Base-by-base conservation (phyloP, 1,140 invertebrate genomes). In the Zaprionus vittiger region DNA sequence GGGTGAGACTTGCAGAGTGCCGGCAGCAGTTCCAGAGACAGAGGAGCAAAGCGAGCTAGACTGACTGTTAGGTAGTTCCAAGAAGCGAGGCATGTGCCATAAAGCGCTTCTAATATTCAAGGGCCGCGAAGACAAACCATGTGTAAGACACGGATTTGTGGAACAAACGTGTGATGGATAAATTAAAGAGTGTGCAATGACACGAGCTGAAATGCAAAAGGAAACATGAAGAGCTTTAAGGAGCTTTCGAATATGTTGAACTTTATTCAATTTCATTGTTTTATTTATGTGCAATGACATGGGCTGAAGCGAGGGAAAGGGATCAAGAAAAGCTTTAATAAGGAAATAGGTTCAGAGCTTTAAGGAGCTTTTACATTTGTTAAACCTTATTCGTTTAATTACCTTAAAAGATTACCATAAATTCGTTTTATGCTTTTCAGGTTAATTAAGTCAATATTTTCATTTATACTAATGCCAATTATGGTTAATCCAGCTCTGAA, bases 61-160 rank as follows among this genome's bases (percentile, higher is more conserved):
- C 41, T 22, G 26, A 15, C 34, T 44, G 71, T 61, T 57, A 69
- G 60, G n/a, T 26, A 14, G 56, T 77, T 77, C 74, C 70, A 62
- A 66, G 74, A 77, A 77, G 54, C 26, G 6, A 31, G 28, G 49
- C 63, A 73, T 67, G 73, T 57, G 49, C 59, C 74, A 72, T 69
- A 74, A 74, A 69, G 20, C 59, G 54, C 73, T 60, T 59, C 73
- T 64, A 75, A 59, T 63, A 64, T 62, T 72, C 41, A 52, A 9
- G 55, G 65, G 47, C 60, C 56, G 5, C n/a, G 24, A 56, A 28
- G 28, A 12, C 52, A 52, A 14, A 34, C 49, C 41, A 60, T 38
- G 73, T 54, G 61, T 38, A 59, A 67, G 65, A 22, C 37, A 62
- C 15, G 28, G 22, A 52, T 28, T 55, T 62, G 49, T 22, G 7